Evolutionary conservation across 2,797 vertebrate genomes (phyloP), one percentile per base, ranked within the genome.

Genomic region (Spondyliosoma cantharus): DNA sequence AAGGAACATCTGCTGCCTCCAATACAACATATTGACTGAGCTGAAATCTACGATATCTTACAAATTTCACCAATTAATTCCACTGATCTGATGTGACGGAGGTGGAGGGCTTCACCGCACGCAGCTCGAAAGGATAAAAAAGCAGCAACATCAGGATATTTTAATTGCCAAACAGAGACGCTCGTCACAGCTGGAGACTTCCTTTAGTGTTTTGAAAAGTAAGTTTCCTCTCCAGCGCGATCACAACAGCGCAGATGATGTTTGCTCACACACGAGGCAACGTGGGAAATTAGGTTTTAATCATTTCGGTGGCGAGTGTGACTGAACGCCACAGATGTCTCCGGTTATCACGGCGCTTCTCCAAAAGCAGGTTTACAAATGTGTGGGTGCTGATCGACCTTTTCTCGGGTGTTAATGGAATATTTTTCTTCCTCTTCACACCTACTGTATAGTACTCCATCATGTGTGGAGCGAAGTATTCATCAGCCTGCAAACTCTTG

Each of bases 181-280:
- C 72, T 65, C 7, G 0, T 71, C 76, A 12, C 84, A 87, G 88
- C 86, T 59, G 74, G 83, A 76, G 70, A 70, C 81, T 80, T 80
- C 76, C 78, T 80, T 19, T 19, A 8, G 29, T 32, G 57, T 71
- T 71, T 13, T 65, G 43, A 76, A 49, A 52, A 50, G 58, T 8
- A 64, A 20, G 20, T 64, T 75, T 74, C 71, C 78, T 82, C 77
- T 82, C 20, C 25, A 3, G 62, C 2, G 46, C 3, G 43, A 71
- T 62, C 57, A 24, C 71, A 73, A 24, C 78, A 27, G 74, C 58
- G 4, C 62, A 57, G 67, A 62, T 27, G 59, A 87, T 87, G 81
- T 87, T 85, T 82, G 74, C 81, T 85, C 73, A 80, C 78, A 80
- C 84, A 53, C 74, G 8, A 17, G 64, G 68, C 63, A 22, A n/a